Evolutionary conservation across 2,888 invertebrate genomes (phyloP).

Genomic region (Xestoiulus laeticollis): DNA sequence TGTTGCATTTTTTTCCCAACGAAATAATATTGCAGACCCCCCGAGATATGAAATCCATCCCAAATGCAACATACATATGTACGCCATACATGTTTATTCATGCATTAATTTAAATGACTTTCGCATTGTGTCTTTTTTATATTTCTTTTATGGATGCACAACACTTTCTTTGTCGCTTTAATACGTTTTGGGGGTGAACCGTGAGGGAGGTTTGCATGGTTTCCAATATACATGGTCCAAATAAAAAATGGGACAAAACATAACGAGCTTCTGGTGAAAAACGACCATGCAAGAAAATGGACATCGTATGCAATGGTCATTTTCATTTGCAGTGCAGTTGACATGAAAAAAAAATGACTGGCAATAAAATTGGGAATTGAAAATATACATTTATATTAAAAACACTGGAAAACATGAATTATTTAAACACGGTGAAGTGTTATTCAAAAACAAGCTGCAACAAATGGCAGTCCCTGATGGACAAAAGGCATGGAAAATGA

Average conservation of each 20-base stretch:
- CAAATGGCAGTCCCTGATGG: not conserved
- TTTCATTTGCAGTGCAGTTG: slow-evolving; percentile 23
- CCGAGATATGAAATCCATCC: not conserved
- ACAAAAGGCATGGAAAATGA: not conserved
- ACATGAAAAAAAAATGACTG: not conserved
- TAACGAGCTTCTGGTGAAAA: not conserved
- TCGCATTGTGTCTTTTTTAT: not conserved
- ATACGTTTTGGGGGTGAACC: not conserved
- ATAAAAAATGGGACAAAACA: not conserved
- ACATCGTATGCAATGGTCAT: not conserved
- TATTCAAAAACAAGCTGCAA: not conserved
- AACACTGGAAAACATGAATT: not conserved
- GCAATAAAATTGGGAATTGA: slow-evolving; percentile 22
- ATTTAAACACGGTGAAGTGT: not conserved
- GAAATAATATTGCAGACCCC: slow-evolving; percentile 1
- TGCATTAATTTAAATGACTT: slow-evolving; percentile 32
- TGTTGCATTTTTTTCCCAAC: not conserved
- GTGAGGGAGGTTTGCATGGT: not conserved
- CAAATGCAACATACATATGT: not conserved
- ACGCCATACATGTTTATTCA: not conserved
- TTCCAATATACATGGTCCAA: not conserved
- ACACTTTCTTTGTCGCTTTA: slow-evolving; percentile 3
- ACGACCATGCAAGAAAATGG: not conserved
- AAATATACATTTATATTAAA: slow-evolving; percentile 37
- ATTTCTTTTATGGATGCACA: not conserved